A percentile compares a stretch with the other conserved stretches of the same genome.
These are phyloP conservation scores for Beaufortia kweichowensis DNA, from an alignment of 2,113 vertebrate species.

Conservation along the genomic window DNA sequence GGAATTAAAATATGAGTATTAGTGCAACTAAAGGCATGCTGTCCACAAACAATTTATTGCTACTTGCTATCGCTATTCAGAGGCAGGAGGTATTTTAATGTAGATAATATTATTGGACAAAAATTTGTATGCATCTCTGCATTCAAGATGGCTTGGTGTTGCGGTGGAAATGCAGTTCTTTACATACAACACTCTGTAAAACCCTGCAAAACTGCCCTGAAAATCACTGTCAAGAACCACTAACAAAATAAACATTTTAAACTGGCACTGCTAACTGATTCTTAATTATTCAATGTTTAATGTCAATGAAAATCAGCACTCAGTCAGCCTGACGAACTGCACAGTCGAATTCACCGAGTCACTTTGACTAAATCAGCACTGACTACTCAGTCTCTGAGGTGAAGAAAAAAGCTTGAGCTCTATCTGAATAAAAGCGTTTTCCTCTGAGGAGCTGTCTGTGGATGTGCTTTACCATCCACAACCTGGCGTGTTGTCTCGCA, in stretches of 20 bases:
- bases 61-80: neutral
- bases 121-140: neutral
- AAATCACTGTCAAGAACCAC: neutral
- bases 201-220: neutral
- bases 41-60: neutral
- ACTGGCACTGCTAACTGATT: neutral
- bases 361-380: neutral
- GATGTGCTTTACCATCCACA: neutral
- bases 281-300: conserved; percentile 6
- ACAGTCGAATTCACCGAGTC: neutral
- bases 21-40: too few species aligned
- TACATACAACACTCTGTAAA: neutral
- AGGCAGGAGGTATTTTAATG: too few species aligned
- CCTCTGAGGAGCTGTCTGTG: neutral
- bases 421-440: neutral
- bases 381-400: neutral
- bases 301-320: conserved; percentile 9
- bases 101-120: neutral
- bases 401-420: neutral
- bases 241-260: neutral
- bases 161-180: too few species aligned
- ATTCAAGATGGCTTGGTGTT: too few species aligned
- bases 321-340: conserved; percentile 19
- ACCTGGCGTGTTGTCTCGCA: neutral
- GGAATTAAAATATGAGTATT: too few species aligned